Base-by-base conservation (phyloP, 2,888 invertebrate species). In the Chouioia cunea region DNA sequence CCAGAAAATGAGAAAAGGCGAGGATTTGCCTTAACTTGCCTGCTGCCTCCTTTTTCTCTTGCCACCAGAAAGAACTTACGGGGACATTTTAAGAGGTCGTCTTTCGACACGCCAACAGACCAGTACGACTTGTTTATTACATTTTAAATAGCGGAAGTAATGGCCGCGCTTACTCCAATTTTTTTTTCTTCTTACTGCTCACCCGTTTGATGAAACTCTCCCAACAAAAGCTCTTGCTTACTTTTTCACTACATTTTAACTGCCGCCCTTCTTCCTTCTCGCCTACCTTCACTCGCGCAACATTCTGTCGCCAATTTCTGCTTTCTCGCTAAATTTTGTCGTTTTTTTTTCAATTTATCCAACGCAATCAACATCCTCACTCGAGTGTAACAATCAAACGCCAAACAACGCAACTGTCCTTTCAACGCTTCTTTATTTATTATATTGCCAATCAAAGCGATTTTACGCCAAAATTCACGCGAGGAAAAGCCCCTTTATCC, bases 11-110 rank as follows among this genome's bases (percentile, higher is more conserved):
- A 69, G 73, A 69, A 73, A 67, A 71, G 67, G 6, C 36, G 36
- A 36, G 36, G 62, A 76, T 74, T 63, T 70, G 53, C 54, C 46
- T 14, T 54, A 16, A 10, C 18, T 56, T 65, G 16, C 46, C 18
- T 23, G 53, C 23, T 48, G 44, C 52, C 27, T 23, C 6, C 67
- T 46, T 52, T 6, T 43, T 43, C 56, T 43, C 27, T 53, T n/a
- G 27, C 46, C 57, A 18, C 75, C 73, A 74, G 75, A 68, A 69
- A 75, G 75, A 74, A 76, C 75, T 73, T 76, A 8, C 46, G 44
- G 20, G 22, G 22, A 53, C 66, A 63, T 62, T 73, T 69, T 73
- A 69, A 73, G 63, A 50, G 62, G 44, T 27, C 53, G 58, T 53
- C 66, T 62, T 36, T 22, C 50, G 50, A 18, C 36, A 36, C 60